phyloP scores from a whole-genome alignment of 2,888 invertebrate genomes.

The Drosophila greeni region DNA sequence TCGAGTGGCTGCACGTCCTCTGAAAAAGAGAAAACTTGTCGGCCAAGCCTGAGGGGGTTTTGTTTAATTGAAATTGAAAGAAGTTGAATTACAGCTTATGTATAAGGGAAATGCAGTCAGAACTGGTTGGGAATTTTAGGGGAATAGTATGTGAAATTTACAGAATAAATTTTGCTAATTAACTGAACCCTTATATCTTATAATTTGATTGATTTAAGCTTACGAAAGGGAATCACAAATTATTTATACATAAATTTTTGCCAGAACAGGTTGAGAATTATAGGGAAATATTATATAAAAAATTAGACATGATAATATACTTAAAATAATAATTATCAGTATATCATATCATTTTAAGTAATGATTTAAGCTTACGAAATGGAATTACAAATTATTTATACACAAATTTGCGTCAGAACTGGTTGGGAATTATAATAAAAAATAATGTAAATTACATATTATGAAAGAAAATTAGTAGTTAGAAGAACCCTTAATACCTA shows the following conservation, averaged over 20 bases:
- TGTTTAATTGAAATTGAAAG: neutral
- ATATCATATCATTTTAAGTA: no score
- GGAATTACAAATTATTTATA: neutral
- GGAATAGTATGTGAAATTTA: neutral
- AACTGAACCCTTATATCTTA: no score
- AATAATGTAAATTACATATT: neutral
- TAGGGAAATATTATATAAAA: neutral
- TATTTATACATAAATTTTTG: neutral
- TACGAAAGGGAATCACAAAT: neutral
- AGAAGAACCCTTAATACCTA: neutral
- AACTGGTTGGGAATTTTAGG: neutral
- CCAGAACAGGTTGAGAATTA: neutral
- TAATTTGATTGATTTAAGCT: no score
- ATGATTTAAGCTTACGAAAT: neutral
- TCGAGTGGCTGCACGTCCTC: constrained; percentile 2
- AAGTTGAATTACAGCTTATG: neutral
- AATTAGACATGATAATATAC: no score
- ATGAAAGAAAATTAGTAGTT: no score
- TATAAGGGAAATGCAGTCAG: neutral
- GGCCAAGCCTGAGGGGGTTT: neutral
- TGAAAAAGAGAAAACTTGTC: neutral
- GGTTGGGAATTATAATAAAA: neutral
- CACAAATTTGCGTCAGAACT: neutral
- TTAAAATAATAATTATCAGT: no score
- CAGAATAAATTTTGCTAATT: no score